These are phyloP conservation scores for Euwallacea similis DNA, from an alignment of 1,140 invertebrate species.

Conservation along the genomic window DNA sequence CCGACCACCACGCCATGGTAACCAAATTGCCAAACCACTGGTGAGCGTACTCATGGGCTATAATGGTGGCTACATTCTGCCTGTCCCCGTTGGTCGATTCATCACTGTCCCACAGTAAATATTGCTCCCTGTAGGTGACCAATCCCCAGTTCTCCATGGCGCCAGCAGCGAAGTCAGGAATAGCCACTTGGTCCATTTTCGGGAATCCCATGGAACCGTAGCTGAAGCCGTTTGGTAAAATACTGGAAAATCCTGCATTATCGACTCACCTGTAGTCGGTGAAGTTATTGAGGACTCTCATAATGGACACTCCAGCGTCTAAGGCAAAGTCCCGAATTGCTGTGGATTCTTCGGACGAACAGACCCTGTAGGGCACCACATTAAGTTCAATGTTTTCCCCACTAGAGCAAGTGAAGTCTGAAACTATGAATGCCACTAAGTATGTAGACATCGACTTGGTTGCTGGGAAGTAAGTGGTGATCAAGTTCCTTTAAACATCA, in stretches of 20 bases:
- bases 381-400: constrained; percentile 53
- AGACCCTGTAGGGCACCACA: constrained; percentile 56
- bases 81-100: constrained; percentile 54
- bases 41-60: constrained; percentile 67
- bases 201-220: constrained; percentile 26
- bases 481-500: constrained; percentile 20
- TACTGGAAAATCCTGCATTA: neutral
- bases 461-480: constrained; percentile 62
- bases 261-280: constrained; percentile 10
- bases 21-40: constrained; percentile 75
- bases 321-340: constrained; percentile 60
- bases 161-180: constrained; percentile 83
- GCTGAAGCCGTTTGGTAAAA: constrained; percentile 5
- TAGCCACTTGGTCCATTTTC: constrained; percentile 66
- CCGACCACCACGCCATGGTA: constrained; percentile 59
- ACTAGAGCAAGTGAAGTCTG: constrained; percentile 41
- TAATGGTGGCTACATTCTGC: constrained; percentile 58
- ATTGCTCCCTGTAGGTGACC: constrained; percentile 80
- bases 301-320: constrained; percentile 62
- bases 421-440: constrained; percentile 69
- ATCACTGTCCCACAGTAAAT: constrained; percentile 59
- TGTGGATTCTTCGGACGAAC: constrained; percentile 67
- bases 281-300: constrained; percentile 29
- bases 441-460: constrained; percentile 73
- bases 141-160: constrained; percentile 92